A percentile compares a stretch with the other conserved stretches of the same genome.
phyloP scores from a whole-genome alignment of 2,113 vertebrate genomes.

The Stomatorhinus ivindoensis region DNA sequence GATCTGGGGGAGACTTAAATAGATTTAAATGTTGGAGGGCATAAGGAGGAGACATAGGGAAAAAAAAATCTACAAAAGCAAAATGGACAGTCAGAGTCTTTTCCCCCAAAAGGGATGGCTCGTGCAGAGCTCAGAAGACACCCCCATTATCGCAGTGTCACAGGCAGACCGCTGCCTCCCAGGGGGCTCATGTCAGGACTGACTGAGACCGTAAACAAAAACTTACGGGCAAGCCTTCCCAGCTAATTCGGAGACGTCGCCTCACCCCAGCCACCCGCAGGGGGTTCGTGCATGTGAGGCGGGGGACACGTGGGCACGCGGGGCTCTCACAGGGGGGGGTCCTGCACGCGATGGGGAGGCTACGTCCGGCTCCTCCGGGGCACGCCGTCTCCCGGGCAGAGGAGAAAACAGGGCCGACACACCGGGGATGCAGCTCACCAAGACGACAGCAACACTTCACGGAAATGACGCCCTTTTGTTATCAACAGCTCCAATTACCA shows the following conservation, averaged over 20 bases:
- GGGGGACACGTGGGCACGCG: background rate
- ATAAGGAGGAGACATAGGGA: background rate
- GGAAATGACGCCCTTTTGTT: background rate
- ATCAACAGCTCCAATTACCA: background rate
- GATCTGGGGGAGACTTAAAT: background rate
- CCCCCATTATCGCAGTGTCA: background rate
- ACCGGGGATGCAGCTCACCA: background rate
- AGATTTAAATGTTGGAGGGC: background rate
- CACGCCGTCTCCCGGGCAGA: background rate
- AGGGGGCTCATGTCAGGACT: background rate
- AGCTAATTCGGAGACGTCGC: background rate
- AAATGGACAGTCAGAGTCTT: background rate
- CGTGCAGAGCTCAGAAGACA: background rate
- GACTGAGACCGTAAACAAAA: background rate
- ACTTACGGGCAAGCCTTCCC: background rate
- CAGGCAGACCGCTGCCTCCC: background rate
- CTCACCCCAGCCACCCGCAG: background rate
- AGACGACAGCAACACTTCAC: background rate
- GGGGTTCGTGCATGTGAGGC: background rate
- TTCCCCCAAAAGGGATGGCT: background rate
- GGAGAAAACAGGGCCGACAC: background rate
- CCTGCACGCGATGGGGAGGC: background rate
- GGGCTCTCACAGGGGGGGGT: background rate
- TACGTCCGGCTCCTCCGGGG: background rate
- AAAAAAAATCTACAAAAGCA: background rate